Evolutionary conservation across 2,113 vertebrate species (phyloP).

Genomic region (Natator depressus): DNA sequence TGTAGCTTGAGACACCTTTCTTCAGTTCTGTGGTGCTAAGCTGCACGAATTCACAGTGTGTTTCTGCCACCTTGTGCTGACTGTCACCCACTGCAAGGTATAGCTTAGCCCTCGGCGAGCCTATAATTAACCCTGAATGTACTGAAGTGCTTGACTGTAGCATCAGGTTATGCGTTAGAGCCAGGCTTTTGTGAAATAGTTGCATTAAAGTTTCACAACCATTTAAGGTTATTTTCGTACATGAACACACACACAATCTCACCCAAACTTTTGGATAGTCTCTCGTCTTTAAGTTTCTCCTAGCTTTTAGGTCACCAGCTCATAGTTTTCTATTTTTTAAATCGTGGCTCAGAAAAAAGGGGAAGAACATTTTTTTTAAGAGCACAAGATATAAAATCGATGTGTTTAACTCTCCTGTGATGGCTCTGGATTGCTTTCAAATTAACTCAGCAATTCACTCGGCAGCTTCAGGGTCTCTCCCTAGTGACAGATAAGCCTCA

Average conservation of each 20-base stretch:
- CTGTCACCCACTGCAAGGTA: conserved; percentile 38
- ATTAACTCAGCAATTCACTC: background rate
- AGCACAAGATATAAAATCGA: background rate
- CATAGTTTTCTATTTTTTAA: background rate
- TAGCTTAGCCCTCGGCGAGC: background rate
- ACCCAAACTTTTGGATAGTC: background rate
- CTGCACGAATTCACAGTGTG: background rate
- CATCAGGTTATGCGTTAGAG: accelerated
- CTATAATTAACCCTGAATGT: accelerated
- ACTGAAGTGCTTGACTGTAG: too few species aligned
- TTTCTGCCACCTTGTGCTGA: conserved; percentile 79
- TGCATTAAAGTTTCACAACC: background rate
- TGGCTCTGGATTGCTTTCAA: background rate
- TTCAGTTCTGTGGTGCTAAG: accelerated
- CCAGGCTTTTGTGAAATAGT: background rate
- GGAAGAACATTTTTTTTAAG: background rate
- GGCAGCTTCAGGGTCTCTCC: background rate
- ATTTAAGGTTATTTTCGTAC: background rate
- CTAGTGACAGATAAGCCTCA: background rate
- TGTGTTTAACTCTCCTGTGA: background rate
- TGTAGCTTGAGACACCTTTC: background rate
- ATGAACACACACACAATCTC: background rate
- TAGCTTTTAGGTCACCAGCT: background rate
- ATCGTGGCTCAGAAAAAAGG: background rate
- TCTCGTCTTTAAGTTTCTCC: background rate